phyloP scores from a whole-genome alignment of 2,888 invertebrate genomes.

The Hypsopygia costalis region DNA sequence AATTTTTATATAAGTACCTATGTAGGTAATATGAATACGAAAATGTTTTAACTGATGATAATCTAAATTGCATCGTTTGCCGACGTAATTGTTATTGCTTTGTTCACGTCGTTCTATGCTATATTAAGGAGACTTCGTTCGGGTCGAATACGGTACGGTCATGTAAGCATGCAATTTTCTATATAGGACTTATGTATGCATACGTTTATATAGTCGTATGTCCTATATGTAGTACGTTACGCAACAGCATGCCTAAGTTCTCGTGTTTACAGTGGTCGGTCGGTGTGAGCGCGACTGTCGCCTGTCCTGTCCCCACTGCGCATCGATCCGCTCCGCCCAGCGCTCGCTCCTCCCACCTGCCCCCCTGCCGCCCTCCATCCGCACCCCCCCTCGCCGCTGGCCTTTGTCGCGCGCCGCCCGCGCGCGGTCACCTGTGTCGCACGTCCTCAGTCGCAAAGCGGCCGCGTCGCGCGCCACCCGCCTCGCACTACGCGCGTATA shows the following conservation, averaged over 20 bases:
- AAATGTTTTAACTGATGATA: constrained; percentile 3
- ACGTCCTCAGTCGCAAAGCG: constrained; percentile 79
- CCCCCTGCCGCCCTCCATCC: constrained; percentile 33
- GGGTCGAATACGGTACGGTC: constrained; percentile 5
- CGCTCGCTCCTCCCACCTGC: constrained; percentile 71
- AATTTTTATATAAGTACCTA: no score
- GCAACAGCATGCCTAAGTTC: constrained; percentile 56
- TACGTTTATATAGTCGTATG: constrained; percentile 18
- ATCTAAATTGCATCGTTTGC: constrained; percentile 9
- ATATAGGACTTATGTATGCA: background rate
- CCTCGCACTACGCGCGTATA: constrained; percentile 56
- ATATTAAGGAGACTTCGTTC: constrained; percentile 3
- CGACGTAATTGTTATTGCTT: constrained; percentile 8
- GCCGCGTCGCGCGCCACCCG: constrained; percentile 82
- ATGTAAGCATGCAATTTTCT: constrained; percentile 15
- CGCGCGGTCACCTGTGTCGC: constrained; percentile 80
- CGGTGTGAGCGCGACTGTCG: constrained; percentile 62
- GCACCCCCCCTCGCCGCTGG: constrained; percentile 59
- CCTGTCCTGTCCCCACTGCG: constrained; percentile 74
- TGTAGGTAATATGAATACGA: background rate
- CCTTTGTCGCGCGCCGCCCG: constrained; percentile 70
- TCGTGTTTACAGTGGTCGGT: constrained; percentile 65
- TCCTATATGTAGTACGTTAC: constrained; percentile 35
- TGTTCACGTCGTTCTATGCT: background rate
- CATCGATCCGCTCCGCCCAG: constrained; percentile 79